Evolutionary conservation across 2,113 vertebrate species (phyloP).

Genomic region (Drymodes brunneopygia): DNA sequence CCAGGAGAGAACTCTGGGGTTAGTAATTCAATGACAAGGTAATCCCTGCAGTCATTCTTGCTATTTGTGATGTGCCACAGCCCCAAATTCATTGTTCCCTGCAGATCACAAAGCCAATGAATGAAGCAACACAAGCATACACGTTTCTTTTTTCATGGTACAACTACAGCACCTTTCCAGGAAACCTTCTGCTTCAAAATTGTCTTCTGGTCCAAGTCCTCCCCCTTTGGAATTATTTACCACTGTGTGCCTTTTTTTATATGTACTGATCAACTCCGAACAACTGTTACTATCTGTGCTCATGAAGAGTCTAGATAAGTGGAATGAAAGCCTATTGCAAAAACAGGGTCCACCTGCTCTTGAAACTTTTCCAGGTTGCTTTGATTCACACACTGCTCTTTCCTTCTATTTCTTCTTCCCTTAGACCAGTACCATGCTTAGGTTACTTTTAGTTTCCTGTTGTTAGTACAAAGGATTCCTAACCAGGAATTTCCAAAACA

Average conservation of each 20-base stretch:
- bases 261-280: not conserved
- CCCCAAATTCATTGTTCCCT: not conserved
- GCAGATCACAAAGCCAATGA: not conserved
- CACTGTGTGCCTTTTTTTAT: not conserved
- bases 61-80: not conserved
- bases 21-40: not conserved
- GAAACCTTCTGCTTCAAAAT: not conserved
- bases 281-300: not conserved
- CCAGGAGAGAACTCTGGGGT: not conserved
- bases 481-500: not conserved
- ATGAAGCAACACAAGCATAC: not conserved
- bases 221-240: not conserved
- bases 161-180: not conserved
- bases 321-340: not conserved
- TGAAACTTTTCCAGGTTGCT: not conserved
- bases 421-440: not conserved
- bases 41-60: not conserved
- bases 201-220: not conserved
- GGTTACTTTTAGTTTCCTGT: not conserved
- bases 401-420: not conserved
- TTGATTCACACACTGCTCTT: not conserved
- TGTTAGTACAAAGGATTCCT: not conserved
- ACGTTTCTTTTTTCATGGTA: not conserved
- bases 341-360: not conserved
- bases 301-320: not conserved